Evolutionary conservation across 2,797 vertebrate species (phyloP).

Genomic region (Peromyscus eremicus): DNA sequence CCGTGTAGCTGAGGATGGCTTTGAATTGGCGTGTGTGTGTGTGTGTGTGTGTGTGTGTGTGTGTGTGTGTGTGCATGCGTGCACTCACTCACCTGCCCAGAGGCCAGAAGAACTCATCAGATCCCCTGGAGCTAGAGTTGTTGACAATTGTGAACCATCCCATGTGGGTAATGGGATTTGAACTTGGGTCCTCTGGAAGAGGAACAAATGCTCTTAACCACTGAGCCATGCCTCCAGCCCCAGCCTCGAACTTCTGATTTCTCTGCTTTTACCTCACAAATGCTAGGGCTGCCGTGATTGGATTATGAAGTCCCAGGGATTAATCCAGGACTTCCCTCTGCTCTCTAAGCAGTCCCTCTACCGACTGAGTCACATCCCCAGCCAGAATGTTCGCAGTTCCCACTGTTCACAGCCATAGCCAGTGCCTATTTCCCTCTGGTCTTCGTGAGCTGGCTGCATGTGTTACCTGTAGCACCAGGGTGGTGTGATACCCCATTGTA

Average conservation of each 20-base stretch:
- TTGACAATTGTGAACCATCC: not conserved
- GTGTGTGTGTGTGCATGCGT: not conserved
- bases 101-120: not conserved
- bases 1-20: not conserved
- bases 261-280: not conserved
- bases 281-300: too few relatives aligned
- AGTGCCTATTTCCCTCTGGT: too few relatives aligned
- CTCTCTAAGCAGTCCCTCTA: not conserved
- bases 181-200: not conserved
- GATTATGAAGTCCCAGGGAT: not conserved
- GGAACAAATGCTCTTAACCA: not conserved
- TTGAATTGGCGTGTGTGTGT: not conserved
- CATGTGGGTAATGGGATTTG: not conserved
- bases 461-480: not conserved
- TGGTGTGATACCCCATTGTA: fast-evolving
- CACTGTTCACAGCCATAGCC: too few relatives aligned
- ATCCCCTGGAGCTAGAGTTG: not conserved
- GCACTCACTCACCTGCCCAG: not conserved
- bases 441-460: not conserved
- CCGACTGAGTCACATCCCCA: not conserved
- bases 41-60: not conserved
- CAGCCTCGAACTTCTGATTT: not conserved
- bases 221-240: not conserved
- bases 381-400: not conserved
- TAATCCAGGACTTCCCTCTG: not conserved